Base-by-base conservation (phyloP, 2,888 invertebrate genomes). In the Pristionchus japonicus region DNA sequence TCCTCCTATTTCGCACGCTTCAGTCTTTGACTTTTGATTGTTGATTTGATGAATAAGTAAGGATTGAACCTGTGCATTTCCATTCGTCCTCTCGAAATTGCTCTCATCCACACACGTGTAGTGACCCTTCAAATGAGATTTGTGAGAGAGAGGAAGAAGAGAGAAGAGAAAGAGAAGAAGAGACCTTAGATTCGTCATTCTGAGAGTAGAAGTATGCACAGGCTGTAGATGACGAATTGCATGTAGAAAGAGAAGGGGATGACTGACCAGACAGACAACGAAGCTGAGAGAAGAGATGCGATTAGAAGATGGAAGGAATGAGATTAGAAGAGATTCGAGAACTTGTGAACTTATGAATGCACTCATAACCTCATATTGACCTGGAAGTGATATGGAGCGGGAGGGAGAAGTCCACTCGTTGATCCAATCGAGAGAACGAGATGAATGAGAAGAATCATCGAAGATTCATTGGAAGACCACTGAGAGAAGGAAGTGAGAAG, bases 61-160 rank as follows among this genome's bases (percentile, higher is more conserved):
- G 27, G 15, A 27, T n/a, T 7, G 15, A 70, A 70, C 37, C 70
- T 70, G 70, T 37, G 31, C 13, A 70, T 70, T 37, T 4, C 31
- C 3, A 1, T 64, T 31, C 3, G 64, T 31, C 77, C 77, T 47
- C 27, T 77, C 43, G 40, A 77, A 47, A 47, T 4, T 9, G 37
- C 52, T 83, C 82, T 83, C 52, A 85, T 85, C 85, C 23, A 85
- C 64, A 40, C 85, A 85, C 43, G 85, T 47, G 85, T 83, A 83
- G 34, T 83, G 82, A 52, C 52, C 49, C 82, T 52, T 83, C 52
- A 83, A 83, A 83, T 83, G 82, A 85, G 67, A 67, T 64, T 64
- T 43, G 49, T 23, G 85, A 85, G 88, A 47, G 37, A 47, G 27
- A 47, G 89, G n/a, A n/a, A 52, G 57, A 74, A 37, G 83, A 52